Percentiles rank a stretch among this genome's conserved stretches.
Conservation (phyloP, 2,888 invertebrate genomes). For the Carabus problematicus region DNA sequence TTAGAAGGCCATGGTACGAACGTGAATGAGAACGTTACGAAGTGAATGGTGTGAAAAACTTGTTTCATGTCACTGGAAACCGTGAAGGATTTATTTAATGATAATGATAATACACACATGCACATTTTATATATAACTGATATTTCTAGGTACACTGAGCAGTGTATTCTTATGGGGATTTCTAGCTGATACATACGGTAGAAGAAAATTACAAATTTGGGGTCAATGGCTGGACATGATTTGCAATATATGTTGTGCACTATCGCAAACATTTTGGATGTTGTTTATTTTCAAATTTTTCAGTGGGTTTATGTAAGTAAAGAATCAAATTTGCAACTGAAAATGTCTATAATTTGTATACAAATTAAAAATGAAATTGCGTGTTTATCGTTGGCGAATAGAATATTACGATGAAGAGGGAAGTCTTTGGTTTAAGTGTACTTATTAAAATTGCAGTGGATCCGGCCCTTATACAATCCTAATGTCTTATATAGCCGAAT, state of each 20-base stretch:
- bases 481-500: constrained; percentile 75
- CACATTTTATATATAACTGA: too few relatives aligned
- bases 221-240: constrained; percentile 71
- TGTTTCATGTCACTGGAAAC: too few relatives aligned
- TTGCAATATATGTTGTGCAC: constrained; percentile 68
- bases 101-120: too few relatives aligned
- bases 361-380: background rate
- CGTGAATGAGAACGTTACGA: background rate
- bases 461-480: constrained; percentile 78
- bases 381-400: background rate
- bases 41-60: too few relatives aligned
- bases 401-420: background rate
- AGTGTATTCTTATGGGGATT: constrained; percentile 82
- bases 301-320: constrained; percentile 76
- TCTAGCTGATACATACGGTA: constrained; percentile 75
- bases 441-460: constrained; percentile 58
- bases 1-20: background rate
- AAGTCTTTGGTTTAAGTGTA: background rate
- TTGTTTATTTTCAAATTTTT: constrained; percentile 75
- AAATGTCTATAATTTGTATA: background rate
- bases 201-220: constrained; percentile 70
- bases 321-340: background rate
- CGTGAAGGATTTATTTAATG: too few relatives aligned
- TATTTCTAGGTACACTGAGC: constrained; percentile 72
- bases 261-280: constrained; percentile 71